Evolutionary conservation across 2,113 vertebrate species (phyloP), one percentile per base, ranked within the genome.

Genomic region (Mastomys natalensis): DNA sequence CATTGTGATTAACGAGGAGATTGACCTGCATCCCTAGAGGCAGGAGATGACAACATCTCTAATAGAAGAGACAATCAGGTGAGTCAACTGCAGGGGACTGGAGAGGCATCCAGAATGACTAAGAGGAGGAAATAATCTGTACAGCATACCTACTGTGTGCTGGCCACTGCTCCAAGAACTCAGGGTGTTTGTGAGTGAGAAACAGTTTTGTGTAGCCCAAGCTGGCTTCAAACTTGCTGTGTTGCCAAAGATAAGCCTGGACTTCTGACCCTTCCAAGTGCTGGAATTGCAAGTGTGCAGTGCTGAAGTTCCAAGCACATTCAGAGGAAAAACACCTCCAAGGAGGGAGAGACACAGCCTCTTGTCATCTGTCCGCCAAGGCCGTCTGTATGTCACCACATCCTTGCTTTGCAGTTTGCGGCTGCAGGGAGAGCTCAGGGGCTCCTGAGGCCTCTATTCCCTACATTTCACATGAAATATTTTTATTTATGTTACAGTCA

Each of bases 401-500:
- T 26, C 81, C 45, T 87, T 86, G 66, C 40, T 62, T 96, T 66
- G 22, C 85, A 89, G 89, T 88, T 37, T 85, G 81, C 77, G 58
- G 94, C 77, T 37, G 17, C 78, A 60, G 87, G 89, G 19, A 80
- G 77, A 68, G 58, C 3, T 48, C 53, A 76, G 96, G 95, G 96
- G 19, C 70, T 95, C 89, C 3, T 15, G 87, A 85, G 90, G 89
- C 86, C 62, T 89, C 93, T 37, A 6, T 78, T 76, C 72, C 85
- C 78, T 55, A 4, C 7, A 60, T 81, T 93, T 45, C 73, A 82
- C 13, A 58, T 81, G 73, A 95, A 95, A 95, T 94, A 82, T 95
- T 97, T 95, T 90, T 96, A 92, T 95, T 95, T 93, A 86, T 92
- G 95, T 96, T 93, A 53, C 66, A 87, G 86, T 74, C 94, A 85